A percentile compares a stretch with the other conserved stretches of the same genome.
These are phyloP conservation scores for Drosophila monieri DNA, from an alignment of 2,888 invertebrate species.

Conservation along the genomic window DNA sequence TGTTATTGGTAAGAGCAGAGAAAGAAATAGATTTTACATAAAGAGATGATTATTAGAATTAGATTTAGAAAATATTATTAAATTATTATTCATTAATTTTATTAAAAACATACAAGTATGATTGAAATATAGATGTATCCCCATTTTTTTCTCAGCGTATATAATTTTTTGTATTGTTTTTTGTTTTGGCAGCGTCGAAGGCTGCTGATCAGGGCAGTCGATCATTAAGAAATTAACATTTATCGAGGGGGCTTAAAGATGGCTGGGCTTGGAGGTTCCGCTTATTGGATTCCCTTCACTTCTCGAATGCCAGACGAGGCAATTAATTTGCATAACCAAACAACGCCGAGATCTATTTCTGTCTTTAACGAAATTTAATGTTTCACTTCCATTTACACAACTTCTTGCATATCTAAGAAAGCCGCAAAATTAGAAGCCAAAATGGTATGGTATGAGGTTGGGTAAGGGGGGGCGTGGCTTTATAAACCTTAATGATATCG, in stretches of 20 bases:
- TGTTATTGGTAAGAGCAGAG: slow-evolving; percentile 10
- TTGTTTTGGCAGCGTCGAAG: slow-evolving; percentile 43
- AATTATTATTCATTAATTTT: no score
- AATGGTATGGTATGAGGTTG: not conserved
- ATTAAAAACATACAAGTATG: no score
- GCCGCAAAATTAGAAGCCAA: slow-evolving; percentile 30
- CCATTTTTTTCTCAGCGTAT: slow-evolving; percentile 8
- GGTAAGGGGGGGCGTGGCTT: slow-evolving; percentile 28
- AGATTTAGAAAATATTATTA: no score
- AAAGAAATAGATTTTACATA: not conserved
- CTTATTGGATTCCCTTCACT: slow-evolving; percentile 69
- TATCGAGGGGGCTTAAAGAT: slow-evolving; percentile 28
- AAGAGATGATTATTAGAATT: no score
- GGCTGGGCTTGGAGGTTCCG: slow-evolving; percentile 48
- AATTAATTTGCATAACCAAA: slow-evolving; percentile 74
- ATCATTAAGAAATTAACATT: slow-evolving; percentile 70
- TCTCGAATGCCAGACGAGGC: slow-evolving; percentile 47
- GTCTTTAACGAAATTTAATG: slow-evolving; percentile 24
- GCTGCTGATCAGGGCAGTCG: slow-evolving; percentile 47
- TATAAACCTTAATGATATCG: slow-evolving; percentile 72
- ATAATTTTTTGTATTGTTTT: slow-evolving; percentile 4
- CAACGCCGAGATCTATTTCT: slow-evolving; percentile 47
- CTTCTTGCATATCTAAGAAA: slow-evolving; percentile 13
- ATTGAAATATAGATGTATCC: no score
- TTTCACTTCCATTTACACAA: slow-evolving; percentile 24